These are phyloP conservation scores for Holothuria glaberrima DNA, from an alignment of 35 echinoderm and acorn worm genomes.

Conservation along the genomic window DNA sequence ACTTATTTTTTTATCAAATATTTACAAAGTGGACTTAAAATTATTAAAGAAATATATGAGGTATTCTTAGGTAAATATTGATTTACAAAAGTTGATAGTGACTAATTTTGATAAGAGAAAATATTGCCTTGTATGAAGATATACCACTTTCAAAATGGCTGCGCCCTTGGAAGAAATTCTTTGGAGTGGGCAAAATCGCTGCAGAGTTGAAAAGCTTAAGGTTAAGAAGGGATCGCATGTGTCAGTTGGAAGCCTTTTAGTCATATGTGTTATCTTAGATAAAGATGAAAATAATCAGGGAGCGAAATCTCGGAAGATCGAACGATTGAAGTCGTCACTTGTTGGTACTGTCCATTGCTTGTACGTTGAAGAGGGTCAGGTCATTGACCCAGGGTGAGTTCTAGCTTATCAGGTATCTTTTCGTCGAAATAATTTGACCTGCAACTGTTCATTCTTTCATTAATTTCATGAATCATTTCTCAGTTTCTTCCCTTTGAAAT, in stretches of 20 bases:
- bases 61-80: not conserved
- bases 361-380: constrained; percentile 41
- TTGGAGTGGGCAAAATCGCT: constrained; percentile 38
- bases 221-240: constrained; percentile 49
- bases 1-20: not conserved
- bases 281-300: not conserved
- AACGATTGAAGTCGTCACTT: constrained; percentile 35
- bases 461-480: too few relatives aligned
- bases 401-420: not conserved
- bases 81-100: not conserved
- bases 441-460: too few relatives aligned
- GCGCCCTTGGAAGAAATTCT: constrained; percentile 49
- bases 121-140: not conserved
- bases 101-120: not conserved
- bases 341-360: constrained; percentile 49
- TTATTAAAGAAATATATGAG: too few relatives aligned
- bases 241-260: constrained; percentile 43
- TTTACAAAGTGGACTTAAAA: too few relatives aligned
- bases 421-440: not conserved
- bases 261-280: not conserved
- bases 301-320: not conserved
- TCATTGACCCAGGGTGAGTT: constrained; percentile 43
- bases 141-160: constrained; percentile 69
- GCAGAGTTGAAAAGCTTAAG: constrained; percentile 51
- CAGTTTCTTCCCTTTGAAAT: too few relatives aligned